Evolutionary conservation across 2,797 vertebrate species (phyloP).

Genomic region (Gallinago solitaria): DNA sequence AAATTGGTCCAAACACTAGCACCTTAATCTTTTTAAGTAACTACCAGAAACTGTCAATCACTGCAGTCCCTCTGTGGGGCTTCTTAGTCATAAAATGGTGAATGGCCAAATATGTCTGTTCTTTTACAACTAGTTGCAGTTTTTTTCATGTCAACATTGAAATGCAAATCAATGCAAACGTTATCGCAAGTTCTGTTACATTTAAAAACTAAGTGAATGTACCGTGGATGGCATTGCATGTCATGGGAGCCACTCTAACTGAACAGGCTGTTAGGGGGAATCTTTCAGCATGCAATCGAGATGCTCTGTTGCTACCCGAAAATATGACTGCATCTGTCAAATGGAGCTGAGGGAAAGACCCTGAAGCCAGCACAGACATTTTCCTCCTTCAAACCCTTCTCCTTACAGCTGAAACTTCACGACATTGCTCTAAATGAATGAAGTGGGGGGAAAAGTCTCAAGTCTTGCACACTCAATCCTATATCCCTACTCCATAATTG

Average conservation of each 20-base stretch:
- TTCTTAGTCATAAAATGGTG: not conserved
- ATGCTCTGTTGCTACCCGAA: not conserved
- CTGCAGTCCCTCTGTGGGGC: accelerated
- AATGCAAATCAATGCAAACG: conserved; percentile 22
- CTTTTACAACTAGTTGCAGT: not conserved
- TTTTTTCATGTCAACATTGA: not conserved
- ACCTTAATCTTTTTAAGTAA: not conserved
- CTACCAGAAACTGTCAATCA: not conserved
- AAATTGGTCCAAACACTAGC: not conserved
- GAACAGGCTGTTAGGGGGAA: not conserved
- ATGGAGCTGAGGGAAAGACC: not conserved
- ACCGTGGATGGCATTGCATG: not conserved
- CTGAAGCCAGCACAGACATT: not conserved
- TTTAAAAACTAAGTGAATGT: not conserved
- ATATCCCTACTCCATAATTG: not conserved
- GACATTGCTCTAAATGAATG: not conserved
- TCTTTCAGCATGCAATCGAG: not conserved
- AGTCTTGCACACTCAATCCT: not conserved
- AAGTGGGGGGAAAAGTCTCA: accelerated
- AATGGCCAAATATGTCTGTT: not conserved
- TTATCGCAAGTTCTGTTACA: not conserved
- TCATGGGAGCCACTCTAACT: not conserved
- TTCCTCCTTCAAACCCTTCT: not conserved
- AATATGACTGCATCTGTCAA: not conserved
- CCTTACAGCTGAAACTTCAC: not conserved